Base-by-base conservation (phyloP, 2,113 vertebrate species). In the Bagarius yarrelli region DNA sequence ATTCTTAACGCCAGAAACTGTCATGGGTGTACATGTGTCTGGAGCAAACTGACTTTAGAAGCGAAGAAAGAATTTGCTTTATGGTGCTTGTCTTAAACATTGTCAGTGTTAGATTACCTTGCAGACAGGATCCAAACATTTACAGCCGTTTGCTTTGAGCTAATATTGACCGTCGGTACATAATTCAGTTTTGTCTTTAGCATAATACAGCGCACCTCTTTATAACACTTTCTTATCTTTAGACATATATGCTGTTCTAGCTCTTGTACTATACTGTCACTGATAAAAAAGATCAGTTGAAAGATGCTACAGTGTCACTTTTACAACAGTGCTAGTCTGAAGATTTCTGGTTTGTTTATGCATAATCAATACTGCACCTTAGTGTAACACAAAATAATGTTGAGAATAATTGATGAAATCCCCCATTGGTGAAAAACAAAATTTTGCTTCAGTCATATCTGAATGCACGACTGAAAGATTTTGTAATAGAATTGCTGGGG, bases 121-220 rank as follows among this genome's bases (percentile, higher is more conserved):
- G 40, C 53, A 21, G 52, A 79, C 4, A 3, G 50, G 64, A n/a
- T n/a, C n/a, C n/a, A n/a, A 56, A 52, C 66, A 19, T 57, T 81
- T 83, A 72, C 72, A 84, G 47, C 30, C 47, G 30, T 80, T 79
- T 83, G 71, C 61, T 32, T 23, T 55, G 56, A 83, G 64, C 64
- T 44, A 71, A 74, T 83, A 83, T 63, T 57, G 34, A 79, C 27
- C 71, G n/a, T 9, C 15, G 12, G 50, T 30, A 44, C 13, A 60
- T 30, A n/a, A 55, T 69, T 23, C 34, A 15, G 56, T 32, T 82
- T 82, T 70, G 27, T 63, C 47, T 60, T 63, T 73, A 34, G 60
- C 52, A 34, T 70, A 56, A 78, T 53, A 71, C 55, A 53, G 52
- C 18, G 23, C n/a, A n/a, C 11, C 32, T 83, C 34, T 21, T 16